Percentiles rank a stretch among this genome's conserved stretches.
These are phyloP conservation scores for Mycteria americana DNA, from an alignment of 2,797 vertebrate genomes.

Conservation along the genomic window DNA sequence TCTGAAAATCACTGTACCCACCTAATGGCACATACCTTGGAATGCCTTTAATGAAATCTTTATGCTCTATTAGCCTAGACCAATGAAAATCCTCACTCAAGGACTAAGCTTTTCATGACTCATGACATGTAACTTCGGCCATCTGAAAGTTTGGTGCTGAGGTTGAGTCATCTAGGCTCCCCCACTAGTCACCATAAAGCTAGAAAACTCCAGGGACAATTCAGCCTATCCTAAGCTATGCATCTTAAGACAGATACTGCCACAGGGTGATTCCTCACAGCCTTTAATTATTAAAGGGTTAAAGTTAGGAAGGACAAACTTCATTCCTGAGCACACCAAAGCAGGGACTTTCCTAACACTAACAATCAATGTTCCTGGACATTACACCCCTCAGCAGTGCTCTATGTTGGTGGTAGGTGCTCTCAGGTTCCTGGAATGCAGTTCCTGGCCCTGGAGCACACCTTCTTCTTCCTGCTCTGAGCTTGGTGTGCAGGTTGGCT, in stretches of 20 bases:
- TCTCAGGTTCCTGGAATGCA: neutral
- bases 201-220: neutral
- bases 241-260: neutral
- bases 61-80: neutral
- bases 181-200: neutral
- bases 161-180: neutral
- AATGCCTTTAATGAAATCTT: neutral
- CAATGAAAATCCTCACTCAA: neutral
- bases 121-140: neutral
- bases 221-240: neutral
- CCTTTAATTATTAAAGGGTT: neutral
- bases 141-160: neutral
- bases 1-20: neutral
- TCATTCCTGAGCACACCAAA: neutral
- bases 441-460: conserved; percentile 59
- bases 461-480: conserved; percentile 98
- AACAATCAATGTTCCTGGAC: neutral
- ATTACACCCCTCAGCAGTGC: neutral
- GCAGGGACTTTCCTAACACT: neutral
- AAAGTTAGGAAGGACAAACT: neutral
- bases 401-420: neutral
- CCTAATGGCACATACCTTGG: neutral
- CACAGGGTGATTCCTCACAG: neutral
- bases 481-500: conserved; percentile 93
- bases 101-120: neutral